Evolutionary conservation across 2,888 invertebrate genomes (phyloP), one percentile per base, ranked within the genome.

Genomic region (Drosophila mulleri): DNA sequence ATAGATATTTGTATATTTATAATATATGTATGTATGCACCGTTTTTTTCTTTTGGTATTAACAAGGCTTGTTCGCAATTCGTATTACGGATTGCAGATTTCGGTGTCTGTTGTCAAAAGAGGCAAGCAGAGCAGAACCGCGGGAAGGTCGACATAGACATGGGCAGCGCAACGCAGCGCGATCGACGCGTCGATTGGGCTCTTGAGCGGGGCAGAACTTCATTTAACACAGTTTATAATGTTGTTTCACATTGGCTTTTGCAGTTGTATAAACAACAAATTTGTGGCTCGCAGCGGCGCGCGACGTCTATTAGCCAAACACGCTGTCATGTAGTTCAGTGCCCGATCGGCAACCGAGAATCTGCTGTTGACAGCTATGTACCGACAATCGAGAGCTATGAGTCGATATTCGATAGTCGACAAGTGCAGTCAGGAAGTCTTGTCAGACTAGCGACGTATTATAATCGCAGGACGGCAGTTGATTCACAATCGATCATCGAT

Each of bases 71-170:
- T 39, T 54, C 66, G 66, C 67, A 65, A 47, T 64, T 60, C 32
- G 41, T 44, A 57, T 57, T 57, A 9, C 44, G 23, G 8, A 62
- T 65, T 80, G 67, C 58, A 54, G 63, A 57, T 65, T 70, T 52
- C 61, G 79, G 42, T n/a, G 57, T 32, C 57, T 39, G 60, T 79
- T 68, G 76, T 75, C 78, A 78, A 79, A 67, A 44, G 63, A 41
- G 39, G 58, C 48, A 85, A 85, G 88, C 84, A 86, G 89, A 86
- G 86, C 86, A 81, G 66, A 85, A 71, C 86, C 58, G 65, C 68
- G 69, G 69, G 88, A 89, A 86, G 86, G 86, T 79, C 79, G 77
- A 16, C 50, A 56, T 48, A 60, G 57, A 11, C 66, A 59, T 42
- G 37, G 11, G 48, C 54, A 50, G 35, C 12, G 18, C 53, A 50